Percentiles rank a stretch among this genome's conserved stretches.
phyloP scores from a whole-genome alignment of 2,113 vertebrate genomes.

The Cyprinodon tularosa region DNA sequence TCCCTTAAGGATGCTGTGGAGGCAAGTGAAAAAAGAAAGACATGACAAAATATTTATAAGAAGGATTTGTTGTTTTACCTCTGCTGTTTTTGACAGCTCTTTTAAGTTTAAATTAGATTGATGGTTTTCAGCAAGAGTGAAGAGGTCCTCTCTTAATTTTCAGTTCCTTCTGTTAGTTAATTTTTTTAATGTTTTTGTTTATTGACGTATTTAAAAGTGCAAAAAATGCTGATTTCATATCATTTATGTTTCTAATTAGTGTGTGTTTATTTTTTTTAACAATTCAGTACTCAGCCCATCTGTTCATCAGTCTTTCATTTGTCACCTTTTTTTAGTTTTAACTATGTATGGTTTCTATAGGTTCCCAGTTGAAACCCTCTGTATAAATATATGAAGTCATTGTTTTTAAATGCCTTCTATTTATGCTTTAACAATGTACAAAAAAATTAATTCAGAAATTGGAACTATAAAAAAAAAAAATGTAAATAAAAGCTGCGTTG shows the following conservation, averaged over 20 bases:
- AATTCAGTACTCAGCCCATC: not conserved
- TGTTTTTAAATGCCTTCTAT: no score
- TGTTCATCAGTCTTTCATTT: no score
- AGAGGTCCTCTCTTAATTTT: conserved; percentile 24
- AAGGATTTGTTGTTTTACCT: conserved; percentile 36
- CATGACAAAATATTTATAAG: conserved; percentile 33
- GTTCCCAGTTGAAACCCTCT: no score
- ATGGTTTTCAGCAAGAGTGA: conserved; percentile 12
- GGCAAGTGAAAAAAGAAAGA: conserved; percentile 79
- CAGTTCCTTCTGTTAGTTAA: not conserved
- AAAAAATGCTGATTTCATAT: conserved; percentile 12
- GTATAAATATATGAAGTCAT: no score
- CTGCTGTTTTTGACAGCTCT: conserved; percentile 6
- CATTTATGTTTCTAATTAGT: conserved; percentile 5
- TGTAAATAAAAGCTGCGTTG: not conserved
- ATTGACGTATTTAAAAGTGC: not conserved
- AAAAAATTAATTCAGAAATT: no score
- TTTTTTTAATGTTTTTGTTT: conserved; percentile 9
- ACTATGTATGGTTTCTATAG: no score
- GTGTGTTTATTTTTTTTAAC: conserved; percentile 38
- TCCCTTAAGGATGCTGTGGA: conserved; percentile 96
- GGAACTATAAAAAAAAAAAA: no score
- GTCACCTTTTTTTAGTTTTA: no score
- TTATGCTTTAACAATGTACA: no score
- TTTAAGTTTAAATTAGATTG: conserved; percentile 24